Evolutionary conservation across 2,888 invertebrate genomes (phyloP).

Genomic region (Cheiracanthium punctorium): DNA sequence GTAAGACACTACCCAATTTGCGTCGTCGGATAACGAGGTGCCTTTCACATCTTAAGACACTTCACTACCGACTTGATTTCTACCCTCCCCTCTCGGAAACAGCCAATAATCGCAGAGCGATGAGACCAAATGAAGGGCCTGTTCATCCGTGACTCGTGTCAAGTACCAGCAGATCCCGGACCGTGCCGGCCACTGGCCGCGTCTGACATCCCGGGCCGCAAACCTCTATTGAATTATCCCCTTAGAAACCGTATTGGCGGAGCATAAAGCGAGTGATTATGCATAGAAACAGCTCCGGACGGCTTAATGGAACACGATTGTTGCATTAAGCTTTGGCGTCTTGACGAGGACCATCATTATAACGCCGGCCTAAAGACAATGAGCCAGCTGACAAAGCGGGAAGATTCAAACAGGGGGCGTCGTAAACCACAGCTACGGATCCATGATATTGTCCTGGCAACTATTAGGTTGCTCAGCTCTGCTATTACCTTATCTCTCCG

Average conservation of each 20-base stretch:
- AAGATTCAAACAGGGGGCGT: constrained; percentile 34
- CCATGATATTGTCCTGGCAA: constrained; percentile 61
- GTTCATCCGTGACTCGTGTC: constrained; percentile 4
- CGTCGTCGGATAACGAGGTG: neutral
- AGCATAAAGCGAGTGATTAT: constrained; percentile 43
- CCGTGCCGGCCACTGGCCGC: neutral
- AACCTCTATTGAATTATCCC: constrained; percentile 44
- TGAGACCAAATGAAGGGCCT: constrained; percentile 4
- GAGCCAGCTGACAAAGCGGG: neutral
- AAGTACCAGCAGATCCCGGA: neutral
- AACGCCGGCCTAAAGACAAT: constrained; percentile 1
- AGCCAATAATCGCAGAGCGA: neutral
- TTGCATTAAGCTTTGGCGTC: constrained; percentile 53
- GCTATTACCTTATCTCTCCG: constrained; percentile 46
- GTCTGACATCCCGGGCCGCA: neutral
- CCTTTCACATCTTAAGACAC: constrained; percentile 3
- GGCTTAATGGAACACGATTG: constrained; percentile 58
- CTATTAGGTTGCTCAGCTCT: constrained; percentile 59
- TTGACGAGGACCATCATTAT: constrained; percentile 31
- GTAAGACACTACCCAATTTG: neutral
- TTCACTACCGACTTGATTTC: neutral
- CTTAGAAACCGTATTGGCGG: neutral
- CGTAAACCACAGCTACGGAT: constrained; percentile 38
- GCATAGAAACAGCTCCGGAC: constrained; percentile 37
- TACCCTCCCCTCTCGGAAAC: neutral